Base-by-base conservation (phyloP, 1,140 invertebrate genomes). In the Stenopsyche tienmushanensis region DNA sequence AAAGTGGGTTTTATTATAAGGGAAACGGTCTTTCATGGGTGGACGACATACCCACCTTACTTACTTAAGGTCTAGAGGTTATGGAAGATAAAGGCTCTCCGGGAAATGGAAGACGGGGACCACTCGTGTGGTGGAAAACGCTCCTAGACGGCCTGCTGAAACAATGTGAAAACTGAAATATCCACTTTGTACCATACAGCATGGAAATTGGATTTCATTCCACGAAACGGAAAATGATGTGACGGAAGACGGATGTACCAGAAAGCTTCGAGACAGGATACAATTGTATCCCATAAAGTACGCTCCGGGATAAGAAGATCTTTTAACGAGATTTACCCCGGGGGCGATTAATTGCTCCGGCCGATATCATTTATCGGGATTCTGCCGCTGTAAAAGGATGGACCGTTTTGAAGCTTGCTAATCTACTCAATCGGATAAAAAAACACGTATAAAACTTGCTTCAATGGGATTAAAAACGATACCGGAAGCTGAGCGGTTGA, bases 91-190 rank as follows among this genome's bases (percentile, higher is more conserved):
- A 39, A 20, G 29, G 49, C 20, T 13, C 23, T 49, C 45, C 1
- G 45, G 45, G 45, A 2, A 17, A 45, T 21, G 24, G 49, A 9
- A 17, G 2, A 42, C 13, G 41, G 41, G 41, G 9, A 5, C 5
- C 29, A 13, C 29, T 34, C 29, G 29, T 34, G 29, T 13, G 47
- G 47, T 5, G 15, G 15, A 3, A 18, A 42, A 42, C 18, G 47
- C 29, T 34, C 29, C 29, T n/a, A n/a, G 9, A 17, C 13, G 21
- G 21, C 47, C 54, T 21, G 24, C 34, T 57, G 54, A 39, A 42
- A 57, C 54, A 57, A 57, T 39, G 54, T 42, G 54, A 57, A 39
- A 57, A 57, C 29, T 57, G 54, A 39, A 39, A 42, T 20, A 29
- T 57, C 26, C 20, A 57, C 21, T 57, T 17, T 25, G 23, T 57